A percentile compares a stretch with the other conserved stretches of the same genome.
These are phyloP conservation scores for Melopsittacus undulatus DNA, from an alignment of 2,797 vertebrate genomes.

Conservation along the genomic window DNA sequence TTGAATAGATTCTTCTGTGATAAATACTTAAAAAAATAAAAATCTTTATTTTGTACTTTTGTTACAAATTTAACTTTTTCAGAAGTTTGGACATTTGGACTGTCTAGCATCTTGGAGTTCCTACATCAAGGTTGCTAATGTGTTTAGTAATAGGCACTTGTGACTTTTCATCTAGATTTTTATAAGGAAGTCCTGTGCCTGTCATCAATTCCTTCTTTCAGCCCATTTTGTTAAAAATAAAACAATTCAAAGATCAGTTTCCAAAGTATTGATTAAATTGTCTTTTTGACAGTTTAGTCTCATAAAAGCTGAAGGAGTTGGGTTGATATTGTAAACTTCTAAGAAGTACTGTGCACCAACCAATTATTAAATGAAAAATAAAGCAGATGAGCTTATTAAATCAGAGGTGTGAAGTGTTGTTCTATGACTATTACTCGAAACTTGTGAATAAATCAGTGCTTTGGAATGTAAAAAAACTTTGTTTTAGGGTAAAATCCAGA, in stretches of 20 bases:
- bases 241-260: not conserved
- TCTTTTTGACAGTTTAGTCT: not conserved
- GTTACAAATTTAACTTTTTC: not conserved
- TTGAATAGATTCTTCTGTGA: not conserved
- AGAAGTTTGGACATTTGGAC: not conserved
- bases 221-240: not conserved
- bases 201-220: not conserved
- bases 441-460: slow-evolving; percentile 66
- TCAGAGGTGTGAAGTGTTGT: slow-evolving; percentile 44
- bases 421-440: slow-evolving; percentile 48
- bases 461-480: slow-evolving; percentile 60
- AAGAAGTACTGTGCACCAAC: not conserved
- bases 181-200: slow-evolving; percentile 14
- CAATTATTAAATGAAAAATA: slow-evolving; percentile 1
- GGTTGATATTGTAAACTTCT: not conserved
- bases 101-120: not conserved
- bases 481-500: slow-evolving; percentile 62
- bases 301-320: not conserved
- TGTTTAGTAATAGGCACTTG: not conserved
- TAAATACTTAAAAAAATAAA: not conserved
- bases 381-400: slow-evolving; percentile 45
- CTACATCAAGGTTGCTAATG: not conserved
- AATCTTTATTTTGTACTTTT: not conserved
- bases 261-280: not conserved
- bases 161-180: slow-evolving; percentile 11